Percentiles rank a stretch among this genome's conserved stretches.
Conservation (phyloP, 2,888 invertebrate species). For the Parnassius mnemosyne region DNA sequence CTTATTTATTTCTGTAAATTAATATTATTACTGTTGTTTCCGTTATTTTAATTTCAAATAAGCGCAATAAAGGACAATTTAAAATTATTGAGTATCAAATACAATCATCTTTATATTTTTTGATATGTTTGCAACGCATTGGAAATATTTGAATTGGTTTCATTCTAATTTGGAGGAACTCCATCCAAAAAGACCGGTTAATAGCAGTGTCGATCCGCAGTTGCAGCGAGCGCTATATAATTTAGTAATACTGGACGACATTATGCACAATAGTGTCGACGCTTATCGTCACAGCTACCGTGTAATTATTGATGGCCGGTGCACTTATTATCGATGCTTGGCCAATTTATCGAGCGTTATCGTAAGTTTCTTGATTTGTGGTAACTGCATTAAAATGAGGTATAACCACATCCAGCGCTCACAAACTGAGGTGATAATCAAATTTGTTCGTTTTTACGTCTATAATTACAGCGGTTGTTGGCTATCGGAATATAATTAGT, state of each 20-base stretch:
- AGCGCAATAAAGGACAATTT: too few relatives aligned
- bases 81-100: too few relatives aligned
- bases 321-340: slow-evolving; percentile 57
- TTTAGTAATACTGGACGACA: slow-evolving; percentile 68
- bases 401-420: slow-evolving; percentile 54
- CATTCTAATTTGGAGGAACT: slow-evolving; percentile 27
- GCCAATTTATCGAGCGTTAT: slow-evolving; percentile 50
- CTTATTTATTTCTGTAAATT: too few relatives aligned
- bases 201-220: slow-evolving; percentile 32
- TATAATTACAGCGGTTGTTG: slow-evolving; percentile 46
- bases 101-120: too few relatives aligned
- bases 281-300: slow-evolving; percentile 62
- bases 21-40: too few relatives aligned
- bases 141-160: slow-evolving; percentile 20
- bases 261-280: slow-evolving; percentile 72
- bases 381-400: slow-evolving; percentile 62
- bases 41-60: too few relatives aligned
- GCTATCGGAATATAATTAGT: slow-evolving; percentile 20
- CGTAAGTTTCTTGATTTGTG: slow-evolving; percentile 62
- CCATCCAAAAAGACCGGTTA: slow-evolving; percentile 43
- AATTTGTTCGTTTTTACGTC: slow-evolving; percentile 59
- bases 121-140: too few relatives aligned
- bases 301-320: slow-evolving; percentile 64
- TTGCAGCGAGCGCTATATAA: slow-evolving; percentile 50
- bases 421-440: slow-evolving; percentile 43